Base-by-base conservation (phyloP, 2,797 vertebrate species). In the Enteromius afrohamiltoni region DNA sequence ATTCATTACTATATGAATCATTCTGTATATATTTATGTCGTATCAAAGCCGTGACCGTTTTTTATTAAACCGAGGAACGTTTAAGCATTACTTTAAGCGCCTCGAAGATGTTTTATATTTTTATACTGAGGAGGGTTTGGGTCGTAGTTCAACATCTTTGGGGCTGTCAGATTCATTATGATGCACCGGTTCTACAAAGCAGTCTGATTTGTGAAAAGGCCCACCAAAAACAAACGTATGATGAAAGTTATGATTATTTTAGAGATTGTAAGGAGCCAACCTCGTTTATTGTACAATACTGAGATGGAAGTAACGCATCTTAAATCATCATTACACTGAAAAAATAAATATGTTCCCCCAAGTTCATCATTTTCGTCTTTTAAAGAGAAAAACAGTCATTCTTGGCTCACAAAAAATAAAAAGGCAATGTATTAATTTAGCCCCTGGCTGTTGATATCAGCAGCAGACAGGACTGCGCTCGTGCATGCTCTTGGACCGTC, bases 401-500 rank as follows among this genome's bases (percentile, higher is more conserved):
- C 26, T 34, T 58, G 17, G 55, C 26, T 77, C 34, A 31, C n/a
- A 23, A 42, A 75, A 42, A 68, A 77, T n/a, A 68, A 69, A 79
- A 79, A 83, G 29, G 78, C 68, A 77, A 55, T 88, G 79, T 86
- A 88, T 90, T 85, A 91, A 91, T 87, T 87, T 87, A 90, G 89
- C 84, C 86, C 73, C 16, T 77, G 83, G 87, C 85, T 77, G 84
- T 88, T 87, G 85, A 88, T 93, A 94, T 93, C 91, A 93, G 91
- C 88, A 78, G 86, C 80, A 82, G 82, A 71, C 88, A 90, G 90
- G 87, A 83, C 87, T 64, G 77, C 73, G 55, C 40, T 80, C 89
- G 87, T 40, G 74, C 86, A 84, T 86, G 90, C 92, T 91, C 80
- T 83, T 88, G 91, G 91, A 91, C 89, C 87, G 90, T 87, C 64